Base-by-base conservation (phyloP, 2,113 vertebrate species). In the Zonotrichia leucophrys region DNA sequence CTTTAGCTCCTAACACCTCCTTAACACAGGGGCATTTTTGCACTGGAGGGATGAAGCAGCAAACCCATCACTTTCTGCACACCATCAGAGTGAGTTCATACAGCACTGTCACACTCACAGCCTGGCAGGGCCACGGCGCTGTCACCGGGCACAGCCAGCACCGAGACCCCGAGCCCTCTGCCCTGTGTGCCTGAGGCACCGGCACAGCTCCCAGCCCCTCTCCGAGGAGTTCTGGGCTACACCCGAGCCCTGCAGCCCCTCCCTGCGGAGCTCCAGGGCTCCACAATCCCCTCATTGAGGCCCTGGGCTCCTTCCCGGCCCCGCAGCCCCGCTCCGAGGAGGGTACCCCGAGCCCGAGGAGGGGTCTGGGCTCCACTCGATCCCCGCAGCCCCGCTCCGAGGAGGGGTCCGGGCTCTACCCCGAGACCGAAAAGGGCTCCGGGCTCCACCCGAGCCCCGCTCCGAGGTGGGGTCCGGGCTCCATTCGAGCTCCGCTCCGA, bases 11-110 rank as follows among this genome's bases (percentile, higher is more conserved):
- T 25, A 25, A 12, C 1, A 24, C 14, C 4, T 5, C 11, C 2
- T 0, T 24, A 44, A 67, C 6, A 10, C 37, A 49, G 50, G 7
- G 11, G 9, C 7, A 2, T 6, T 5, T 58, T 7, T 42, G 21
- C 50, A 62, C 12, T 1, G 5, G 37, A 18, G 11, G 4, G 18
- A 46, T 5, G 27, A 42, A 69, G 39, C 19, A 17, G 15, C 10
- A 23, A 37, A n/a, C 7, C 2, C 2, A 11, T 2, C 39, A 3
- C 2, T 5, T 39, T 1, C 3, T 0, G 3, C 15, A 21, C 1
- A 8, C 7, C 11, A 5, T 0, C 62, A 37, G 20, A 31, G 21
- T 15, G 8, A 31, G 12, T 2, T 50, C 39, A 1, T 0, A 5
- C 3, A 6, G 25, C 2, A 5, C 10, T 4, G 3, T 9, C 2